These are phyloP conservation scores for Eufriesea mexicana DNA, from an alignment of 1,140 invertebrate species.

Conservation along the genomic window DNA sequence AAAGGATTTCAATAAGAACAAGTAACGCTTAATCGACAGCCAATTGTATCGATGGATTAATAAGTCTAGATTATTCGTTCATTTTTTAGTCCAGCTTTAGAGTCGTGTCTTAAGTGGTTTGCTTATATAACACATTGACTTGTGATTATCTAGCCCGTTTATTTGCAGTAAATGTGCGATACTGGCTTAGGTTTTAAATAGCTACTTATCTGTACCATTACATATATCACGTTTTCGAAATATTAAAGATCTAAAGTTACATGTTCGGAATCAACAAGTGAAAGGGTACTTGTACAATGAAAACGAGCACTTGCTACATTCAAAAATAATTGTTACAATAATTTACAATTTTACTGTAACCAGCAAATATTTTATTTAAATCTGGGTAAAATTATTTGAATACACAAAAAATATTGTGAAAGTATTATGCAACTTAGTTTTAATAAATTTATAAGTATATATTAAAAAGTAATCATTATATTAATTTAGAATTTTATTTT, in stretches of 20 bases:
- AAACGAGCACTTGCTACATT: not conserved
- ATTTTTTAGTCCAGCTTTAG: not conserved
- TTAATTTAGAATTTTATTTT: no score
- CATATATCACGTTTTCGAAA: not conserved
- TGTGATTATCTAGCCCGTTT: not conserved
- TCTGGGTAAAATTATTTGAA: no score
- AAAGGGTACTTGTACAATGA: not conserved
- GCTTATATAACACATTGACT: not conserved
- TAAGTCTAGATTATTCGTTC: not conserved
- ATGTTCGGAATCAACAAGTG: no score
- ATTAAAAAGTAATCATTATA: no score
- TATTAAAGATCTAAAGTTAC: not conserved
- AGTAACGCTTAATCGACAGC: not conserved
- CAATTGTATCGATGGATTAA: not conserved
- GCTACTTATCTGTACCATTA: no score
- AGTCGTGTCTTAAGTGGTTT: not conserved
- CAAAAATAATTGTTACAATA: no score
- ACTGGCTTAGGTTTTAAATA: no score
- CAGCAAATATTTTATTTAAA: no score
- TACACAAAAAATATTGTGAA: no score
- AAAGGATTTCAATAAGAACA: not conserved
- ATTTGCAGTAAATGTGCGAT: not conserved
- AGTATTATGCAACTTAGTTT: no score
- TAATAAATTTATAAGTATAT: no score
- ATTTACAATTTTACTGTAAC: no score